Percentiles rank a stretch among this genome's conserved stretches.
Evolutionary conservation across 1,140 invertebrate genomes (phyloP).

Genomic region (Sycophaga agraensis): DNA sequence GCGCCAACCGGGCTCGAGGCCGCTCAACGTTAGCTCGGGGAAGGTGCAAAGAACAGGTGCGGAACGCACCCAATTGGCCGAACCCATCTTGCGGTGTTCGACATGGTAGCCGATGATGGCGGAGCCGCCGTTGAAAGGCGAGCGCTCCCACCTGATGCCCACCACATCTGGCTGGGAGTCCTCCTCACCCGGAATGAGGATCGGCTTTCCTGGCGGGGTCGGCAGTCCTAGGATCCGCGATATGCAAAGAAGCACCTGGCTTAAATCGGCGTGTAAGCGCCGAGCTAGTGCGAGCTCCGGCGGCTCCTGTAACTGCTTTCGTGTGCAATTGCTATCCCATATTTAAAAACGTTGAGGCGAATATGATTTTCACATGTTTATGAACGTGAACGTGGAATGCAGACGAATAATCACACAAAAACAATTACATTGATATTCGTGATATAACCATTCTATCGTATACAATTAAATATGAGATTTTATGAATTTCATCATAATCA

Average conservation of each 20-base stretch:
- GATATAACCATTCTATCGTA: background rate
- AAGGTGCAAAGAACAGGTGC: constrained; percentile 68
- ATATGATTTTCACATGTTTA: too few relatives aligned
- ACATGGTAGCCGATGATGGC: constrained; percentile 83
- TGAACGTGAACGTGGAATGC: too few relatives aligned
- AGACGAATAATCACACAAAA: constrained; percentile 24
- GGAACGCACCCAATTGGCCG: constrained; percentile 75
- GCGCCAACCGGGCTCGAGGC: constrained; percentile 80
- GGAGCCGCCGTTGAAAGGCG: constrained; percentile 82
- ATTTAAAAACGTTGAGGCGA: too few relatives aligned
- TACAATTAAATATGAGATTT: too few relatives aligned
- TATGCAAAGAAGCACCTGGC: constrained; percentile 2
- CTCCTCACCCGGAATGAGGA: constrained; percentile 66
- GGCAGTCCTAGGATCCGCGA: constrained; percentile 67
- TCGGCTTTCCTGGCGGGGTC: constrained; percentile 74
- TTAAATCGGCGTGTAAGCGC: constrained; percentile 13
- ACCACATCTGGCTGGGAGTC: constrained; percentile 80
- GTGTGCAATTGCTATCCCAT: too few relatives aligned
- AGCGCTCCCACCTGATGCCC: constrained; percentile 82
- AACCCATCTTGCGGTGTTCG: constrained; percentile 75
- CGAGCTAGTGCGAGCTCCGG: background rate
- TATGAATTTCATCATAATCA: too few relatives aligned
- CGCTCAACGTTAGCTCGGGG: constrained; percentile 73
- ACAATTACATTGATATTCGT: constrained; percentile 17
- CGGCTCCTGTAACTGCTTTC: constrained; percentile 17